Evolutionary conservation across 2,888 invertebrate species (phyloP), one percentile per base, ranked within the genome.

Genomic region (Monoplex corrugatus): DNA sequence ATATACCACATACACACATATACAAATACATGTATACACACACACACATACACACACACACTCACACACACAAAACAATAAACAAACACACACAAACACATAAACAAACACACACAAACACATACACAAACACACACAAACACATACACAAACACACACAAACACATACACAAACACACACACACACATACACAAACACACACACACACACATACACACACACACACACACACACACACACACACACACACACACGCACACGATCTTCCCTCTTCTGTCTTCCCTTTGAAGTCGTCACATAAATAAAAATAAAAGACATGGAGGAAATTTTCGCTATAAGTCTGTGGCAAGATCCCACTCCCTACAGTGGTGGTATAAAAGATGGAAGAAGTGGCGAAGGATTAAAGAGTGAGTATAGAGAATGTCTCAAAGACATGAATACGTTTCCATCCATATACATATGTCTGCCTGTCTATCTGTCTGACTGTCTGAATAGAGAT

Each of bases 41-140:
- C 78, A 78, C 78, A 78, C 78, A 40, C 78, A 78, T 40, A 23
- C 78, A 78, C 38, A 23, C 78, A 78, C 78, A 23, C 78, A 78
- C 78, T 5, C 78, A 40, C 78, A 40, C 78, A 40, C 78, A 40
- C 78, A 78, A 38, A 40, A 38, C 38, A 38, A 40, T 23, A 78
- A 6, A 68, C 68, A 68, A 10, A 68, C 28, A 68, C 68, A 68
- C 68, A 68, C 68, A 68, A 10, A 68, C 28, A 68, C 13, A 10
- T 5, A 10, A 13, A 10, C 13, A 10, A 13, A 68, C 68, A 68
- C 68, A 68, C 68, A 68, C 68, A 68, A 13, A 50, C 68, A 10
- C 68, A 68, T n/a, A 68, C 28, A 68, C 28, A 68, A 8, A 50
- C 50, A 50, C 50, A 50, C 50, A 50, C 50, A 50, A 8, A 50